Evolutionary conservation across 1,140 invertebrate genomes (phyloP).

Genomic region (Musca vetustissima): DNA sequence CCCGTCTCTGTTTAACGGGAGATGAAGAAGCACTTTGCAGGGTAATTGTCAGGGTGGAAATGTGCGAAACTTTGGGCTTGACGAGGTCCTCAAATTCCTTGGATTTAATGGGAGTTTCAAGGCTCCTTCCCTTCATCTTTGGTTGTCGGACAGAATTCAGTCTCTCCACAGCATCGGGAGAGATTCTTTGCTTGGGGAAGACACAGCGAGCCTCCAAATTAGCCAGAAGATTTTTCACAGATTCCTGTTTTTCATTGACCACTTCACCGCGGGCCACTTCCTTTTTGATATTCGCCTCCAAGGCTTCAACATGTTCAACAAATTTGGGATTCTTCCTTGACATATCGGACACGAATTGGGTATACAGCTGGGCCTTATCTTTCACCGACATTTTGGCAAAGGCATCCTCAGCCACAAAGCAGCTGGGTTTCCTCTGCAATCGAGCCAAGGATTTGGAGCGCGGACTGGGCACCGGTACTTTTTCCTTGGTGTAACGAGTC

Average conservation of each 20-base stretch:
- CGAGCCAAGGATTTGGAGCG: neutral
- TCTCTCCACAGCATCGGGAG: neutral
- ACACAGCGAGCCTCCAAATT: slow-evolving; percentile 45
- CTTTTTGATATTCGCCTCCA: slow-evolving; percentile 40
- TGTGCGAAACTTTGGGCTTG: slow-evolving; percentile 30
- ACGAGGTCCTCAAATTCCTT: slow-evolving; percentile 15
- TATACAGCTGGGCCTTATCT: slow-evolving; percentile 45
- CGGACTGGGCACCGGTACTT: neutral
- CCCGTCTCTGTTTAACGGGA: slow-evolving; percentile 27
- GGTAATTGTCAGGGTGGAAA: slow-evolving; percentile 43
- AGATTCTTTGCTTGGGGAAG: slow-evolving; percentile 17
- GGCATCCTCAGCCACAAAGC: slow-evolving; percentile 44
- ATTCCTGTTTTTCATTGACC: slow-evolving; percentile 41
- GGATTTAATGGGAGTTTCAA: neutral
- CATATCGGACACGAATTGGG: slow-evolving; percentile 45
- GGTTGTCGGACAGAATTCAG: neutral
- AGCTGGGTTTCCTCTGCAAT: slow-evolving; percentile 25
- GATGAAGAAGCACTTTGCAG: slow-evolving; percentile 27
- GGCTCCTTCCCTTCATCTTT: neutral
- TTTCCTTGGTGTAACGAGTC: neutral
- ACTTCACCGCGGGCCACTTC: slow-evolving; percentile 43
- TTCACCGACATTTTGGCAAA: slow-evolving; percentile 45
- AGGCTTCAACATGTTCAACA: slow-evolving; percentile 36
- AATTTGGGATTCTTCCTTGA: slow-evolving; percentile 47
- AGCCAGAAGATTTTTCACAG: slow-evolving; percentile 39